These are phyloP conservation scores for Rattus rattus DNA, from an alignment of 2,113 vertebrate genomes.

Conservation along the genomic window DNA sequence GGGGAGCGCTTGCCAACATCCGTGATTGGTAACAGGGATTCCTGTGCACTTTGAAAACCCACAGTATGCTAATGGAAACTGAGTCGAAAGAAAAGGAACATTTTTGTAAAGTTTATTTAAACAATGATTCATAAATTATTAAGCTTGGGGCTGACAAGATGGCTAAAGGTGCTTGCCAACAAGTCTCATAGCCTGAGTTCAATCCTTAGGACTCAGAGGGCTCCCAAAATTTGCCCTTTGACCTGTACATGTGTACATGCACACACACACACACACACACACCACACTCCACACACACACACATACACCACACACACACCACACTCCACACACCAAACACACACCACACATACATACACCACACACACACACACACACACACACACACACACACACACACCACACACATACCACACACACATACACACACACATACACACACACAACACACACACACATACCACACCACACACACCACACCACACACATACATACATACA, in stretches of 20 bases:
- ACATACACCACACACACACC: too few species aligned
- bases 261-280: background rate
- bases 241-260: too few species aligned
- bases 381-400: too few species aligned
- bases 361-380: too few species aligned
- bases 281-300: background rate
- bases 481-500: too few species aligned
- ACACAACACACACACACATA: too few species aligned
- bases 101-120: background rate
- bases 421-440: too few species aligned
- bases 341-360: too few species aligned
- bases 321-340: too few species aligned
- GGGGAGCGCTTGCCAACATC: background rate
- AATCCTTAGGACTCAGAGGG: background rate
- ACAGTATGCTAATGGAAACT: background rate
- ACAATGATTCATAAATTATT: background rate
- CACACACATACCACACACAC: too few species aligned
- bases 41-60: background rate
- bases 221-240: background rate
- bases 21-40: too few species aligned
- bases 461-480: too few species aligned
- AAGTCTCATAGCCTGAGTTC: background rate
- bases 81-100: background rate
- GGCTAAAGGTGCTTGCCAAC: background rate
- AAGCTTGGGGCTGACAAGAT: background rate